These are phyloP conservation scores for Cirrhinus molitorella DNA, from an alignment of 2,797 vertebrate species.

Conservation along the genomic window DNA sequence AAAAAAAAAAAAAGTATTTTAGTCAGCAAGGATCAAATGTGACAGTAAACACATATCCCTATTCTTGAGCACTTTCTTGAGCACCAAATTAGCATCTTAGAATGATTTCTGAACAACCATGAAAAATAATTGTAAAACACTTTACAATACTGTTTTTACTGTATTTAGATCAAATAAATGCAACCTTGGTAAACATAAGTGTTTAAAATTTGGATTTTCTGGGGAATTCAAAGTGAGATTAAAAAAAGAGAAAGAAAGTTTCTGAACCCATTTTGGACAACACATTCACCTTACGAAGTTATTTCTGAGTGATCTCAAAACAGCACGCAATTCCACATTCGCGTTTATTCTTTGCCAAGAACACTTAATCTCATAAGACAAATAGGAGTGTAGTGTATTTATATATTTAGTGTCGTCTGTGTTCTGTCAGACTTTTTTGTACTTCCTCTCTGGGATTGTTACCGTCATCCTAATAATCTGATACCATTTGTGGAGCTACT, in stretches of 20 bases:
- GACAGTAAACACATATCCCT: too few relatives aligned
- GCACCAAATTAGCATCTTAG: too few relatives aligned
- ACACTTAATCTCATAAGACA: constrained; percentile 38
- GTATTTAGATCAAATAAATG: too few relatives aligned
- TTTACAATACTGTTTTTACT: too few relatives aligned
- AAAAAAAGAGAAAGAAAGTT: too few relatives aligned
- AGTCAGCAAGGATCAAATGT: too few relatives aligned
- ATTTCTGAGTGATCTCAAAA: constrained; percentile 26
- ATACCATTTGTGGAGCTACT: neutral
- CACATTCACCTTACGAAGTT: neutral
- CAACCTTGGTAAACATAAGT: too few relatives aligned
- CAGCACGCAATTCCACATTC: neutral
- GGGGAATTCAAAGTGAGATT: neutral
- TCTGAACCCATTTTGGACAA: too few relatives aligned
- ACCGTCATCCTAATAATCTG: neutral
- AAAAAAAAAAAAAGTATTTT: too few relatives aligned
- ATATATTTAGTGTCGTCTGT: neutral
- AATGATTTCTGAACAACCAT: too few relatives aligned
- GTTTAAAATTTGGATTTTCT: neutral
- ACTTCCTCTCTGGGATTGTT: constrained; percentile 16
- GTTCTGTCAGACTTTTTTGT: neutral
- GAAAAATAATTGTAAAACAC: too few relatives aligned
- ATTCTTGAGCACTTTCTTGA: too few relatives aligned
- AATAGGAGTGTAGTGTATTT: neutral
- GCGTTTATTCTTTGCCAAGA: constrained; percentile 4